These are phyloP conservation scores for Sebastes itinus DNA, from an alignment of 2,797 vertebrate genomes.

Conservation along the genomic window DNA sequence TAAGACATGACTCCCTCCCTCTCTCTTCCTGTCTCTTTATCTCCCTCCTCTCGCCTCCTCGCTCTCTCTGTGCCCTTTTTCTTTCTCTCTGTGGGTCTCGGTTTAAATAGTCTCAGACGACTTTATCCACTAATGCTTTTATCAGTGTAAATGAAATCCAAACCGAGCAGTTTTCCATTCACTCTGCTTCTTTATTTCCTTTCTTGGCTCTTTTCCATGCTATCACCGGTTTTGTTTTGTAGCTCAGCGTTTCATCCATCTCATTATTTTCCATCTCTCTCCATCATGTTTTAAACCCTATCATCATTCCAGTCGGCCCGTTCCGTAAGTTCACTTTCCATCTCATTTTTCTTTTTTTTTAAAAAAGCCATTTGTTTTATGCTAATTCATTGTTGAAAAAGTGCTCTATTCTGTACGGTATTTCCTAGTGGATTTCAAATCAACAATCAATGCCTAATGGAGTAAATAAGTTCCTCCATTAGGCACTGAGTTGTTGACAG, in stretches of 20 bases:
- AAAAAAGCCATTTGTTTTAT: conserved; percentile 12
- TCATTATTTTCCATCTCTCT: conserved; percentile 68
- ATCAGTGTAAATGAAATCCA: conserved; percentile 66
- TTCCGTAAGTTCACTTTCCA: conserved; percentile 43
- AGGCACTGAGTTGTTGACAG: conserved; percentile 49
- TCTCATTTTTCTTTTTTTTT: conserved; percentile 35
- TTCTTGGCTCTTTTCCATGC: neutral
- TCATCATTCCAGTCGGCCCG: conserved; percentile 58
- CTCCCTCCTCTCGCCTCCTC: conserved; percentile 29
- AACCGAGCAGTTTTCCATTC: conserved; percentile 45
- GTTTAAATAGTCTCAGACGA: conserved; percentile 63
- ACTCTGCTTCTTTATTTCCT: neutral
- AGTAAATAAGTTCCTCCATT: conserved; percentile 64
- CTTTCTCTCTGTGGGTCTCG: conserved; percentile 30
- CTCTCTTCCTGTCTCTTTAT: conserved; percentile 59
- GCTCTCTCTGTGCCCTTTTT: conserved; percentile 38
- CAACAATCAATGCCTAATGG: conserved; percentile 51
- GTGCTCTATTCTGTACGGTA: neutral
- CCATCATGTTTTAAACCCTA: conserved; percentile 60
- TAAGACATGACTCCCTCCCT: conserved; percentile 71
- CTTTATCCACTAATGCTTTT: conserved; percentile 72
- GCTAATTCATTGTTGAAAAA: conserved; percentile 15
- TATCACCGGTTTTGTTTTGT: conserved; percentile 47
- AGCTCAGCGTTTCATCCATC: conserved; percentile 51
- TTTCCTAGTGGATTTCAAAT: conserved; percentile 53